Conservation (phyloP, 1,140 invertebrate genomes). For the Drosophila kepulauana region DNA sequence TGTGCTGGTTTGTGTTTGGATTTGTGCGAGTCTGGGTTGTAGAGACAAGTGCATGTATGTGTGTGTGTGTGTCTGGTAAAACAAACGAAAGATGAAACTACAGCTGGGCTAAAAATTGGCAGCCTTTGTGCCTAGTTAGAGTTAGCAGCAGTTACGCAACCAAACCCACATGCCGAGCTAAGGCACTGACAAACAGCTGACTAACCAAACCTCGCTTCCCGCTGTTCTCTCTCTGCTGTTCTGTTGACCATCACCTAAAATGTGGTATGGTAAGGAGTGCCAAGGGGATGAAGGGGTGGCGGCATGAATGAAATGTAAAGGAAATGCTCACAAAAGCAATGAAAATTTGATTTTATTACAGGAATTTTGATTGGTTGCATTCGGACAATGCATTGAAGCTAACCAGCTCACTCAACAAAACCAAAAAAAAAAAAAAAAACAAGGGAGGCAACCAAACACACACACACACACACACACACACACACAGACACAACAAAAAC, state of each 20-base stretch:
- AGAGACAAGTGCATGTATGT: neutral
- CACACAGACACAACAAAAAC: no score
- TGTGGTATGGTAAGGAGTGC: neutral
- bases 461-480: no score
- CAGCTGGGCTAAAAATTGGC: constrained; percentile 63
- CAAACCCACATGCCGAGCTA: constrained; percentile 24
- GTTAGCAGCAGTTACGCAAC: constrained; percentile 48
- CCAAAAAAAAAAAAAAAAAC: constrained; percentile 7
- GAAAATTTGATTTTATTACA: constrained; percentile 83
- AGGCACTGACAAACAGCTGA: constrained; percentile 47
- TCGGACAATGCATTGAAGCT: constrained; percentile 49
- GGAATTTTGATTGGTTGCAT: constrained; percentile 82
- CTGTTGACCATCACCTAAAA: constrained; percentile 25
- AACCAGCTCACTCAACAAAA: neutral
- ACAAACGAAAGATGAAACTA: constrained; percentile 77
- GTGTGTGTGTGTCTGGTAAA: constrained; percentile 39
- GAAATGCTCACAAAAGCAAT: constrained; percentile 74
- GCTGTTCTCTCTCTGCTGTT: neutral
- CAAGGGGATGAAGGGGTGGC: no score
- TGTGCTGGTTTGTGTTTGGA: neutral
- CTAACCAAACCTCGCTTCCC: neutral
- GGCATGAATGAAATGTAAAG: constrained; percentile 60
- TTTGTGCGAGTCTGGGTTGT: constrained; percentile 2
- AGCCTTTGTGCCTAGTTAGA: constrained; percentile 68
- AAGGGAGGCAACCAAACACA: no score